Base-by-base conservation (phyloP, 2,888 invertebrate species). In the Ypsolopha scabrella region DNA sequence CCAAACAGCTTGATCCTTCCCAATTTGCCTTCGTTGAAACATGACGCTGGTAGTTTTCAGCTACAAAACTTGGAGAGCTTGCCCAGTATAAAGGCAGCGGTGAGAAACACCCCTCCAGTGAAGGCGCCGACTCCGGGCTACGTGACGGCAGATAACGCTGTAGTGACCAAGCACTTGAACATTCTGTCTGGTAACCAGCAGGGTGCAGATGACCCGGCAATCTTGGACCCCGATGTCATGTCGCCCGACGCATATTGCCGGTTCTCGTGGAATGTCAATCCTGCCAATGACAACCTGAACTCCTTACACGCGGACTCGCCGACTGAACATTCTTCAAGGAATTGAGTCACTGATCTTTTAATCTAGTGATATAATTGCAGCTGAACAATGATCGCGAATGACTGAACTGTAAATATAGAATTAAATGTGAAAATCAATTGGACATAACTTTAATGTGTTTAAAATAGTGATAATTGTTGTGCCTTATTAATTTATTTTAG, bases 401-500 rank as follows among this genome's bases (percentile, higher is more conserved):
- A 80, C 70, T 65, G 65, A 76, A 63, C 64, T 80, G 73, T 82
- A 78, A 72, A 75, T 74, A 75, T 63, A 47, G 7, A 14, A 8
- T 47, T 37, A 7, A 14, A 37, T 37, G 38, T 36, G 36, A n/a
- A 2, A 39, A 39, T n/a, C 39, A n/a, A 39, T n/a, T 39, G 39
- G n/a, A 39, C n/a, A n/a, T n/a, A n/a, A n/a, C n/a, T n/a, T n/a
- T n/a, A 6, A 39, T 39, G 39, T n/a, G n/a, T n/a, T 39, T 39
- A n/a, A 39, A n/a, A 39, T 85, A 85, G 85, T 85, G 85, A 83
- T 85, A 83, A 78, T 75, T 78, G 73, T 82, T 75, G 85, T 86
- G 85, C 86, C 86, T 86, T 86, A 86, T 81, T 85, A 86, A 85
- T 81, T 85, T 86, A 85, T 85, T 82, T 85, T 83, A 83, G 83